phyloP scores from a whole-genome alignment of 2,888 invertebrate genomes.

The Drosophila anomalata region DNA sequence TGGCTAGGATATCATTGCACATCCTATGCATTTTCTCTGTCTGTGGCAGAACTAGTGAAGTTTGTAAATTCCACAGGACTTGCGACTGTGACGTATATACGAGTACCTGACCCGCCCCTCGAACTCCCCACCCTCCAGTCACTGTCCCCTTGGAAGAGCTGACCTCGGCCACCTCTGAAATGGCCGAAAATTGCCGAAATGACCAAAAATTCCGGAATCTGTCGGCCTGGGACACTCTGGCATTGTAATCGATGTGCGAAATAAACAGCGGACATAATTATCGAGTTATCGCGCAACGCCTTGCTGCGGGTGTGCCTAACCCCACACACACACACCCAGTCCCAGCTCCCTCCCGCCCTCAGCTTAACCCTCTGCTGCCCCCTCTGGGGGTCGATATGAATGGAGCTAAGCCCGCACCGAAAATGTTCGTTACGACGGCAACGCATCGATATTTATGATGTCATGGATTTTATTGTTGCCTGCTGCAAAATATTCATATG shows the following conservation, averaged over 20 bases:
- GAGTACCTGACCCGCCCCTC: constrained; percentile 11
- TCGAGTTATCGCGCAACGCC: constrained; percentile 84
- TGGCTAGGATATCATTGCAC: neutral
- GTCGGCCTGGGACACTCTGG: constrained; percentile 52
- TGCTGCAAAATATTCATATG: constrained; percentile 80
- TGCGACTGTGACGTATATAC: constrained; percentile 65
- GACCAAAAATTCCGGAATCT: constrained; percentile 50
- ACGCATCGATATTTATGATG: constrained; percentile 81
- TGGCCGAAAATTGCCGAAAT: constrained; percentile 50
- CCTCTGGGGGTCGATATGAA: constrained; percentile 48
- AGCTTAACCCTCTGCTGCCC: neutral
- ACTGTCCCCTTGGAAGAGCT: constrained; percentile 9
- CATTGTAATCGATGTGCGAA: constrained; percentile 84
- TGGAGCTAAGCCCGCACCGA: constrained; percentile 81
- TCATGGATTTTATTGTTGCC: constrained; percentile 83
- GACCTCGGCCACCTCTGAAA: constrained; percentile 17
- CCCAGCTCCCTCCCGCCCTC: constrained; percentile 9
- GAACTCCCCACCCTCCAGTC: neutral
- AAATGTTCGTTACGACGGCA: constrained; percentile 75
- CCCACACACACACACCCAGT: constrained; percentile 17
- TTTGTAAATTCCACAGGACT: constrained; percentile 69
- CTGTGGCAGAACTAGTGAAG: constrained; percentile 40
- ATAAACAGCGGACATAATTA: constrained; percentile 85
- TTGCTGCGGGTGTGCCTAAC: constrained; percentile 67
- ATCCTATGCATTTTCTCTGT: constrained; percentile 6